These are phyloP conservation scores for Alouatta palliata DNA, from an alignment of 2,113 vertebrate species.

Conservation along the genomic window DNA sequence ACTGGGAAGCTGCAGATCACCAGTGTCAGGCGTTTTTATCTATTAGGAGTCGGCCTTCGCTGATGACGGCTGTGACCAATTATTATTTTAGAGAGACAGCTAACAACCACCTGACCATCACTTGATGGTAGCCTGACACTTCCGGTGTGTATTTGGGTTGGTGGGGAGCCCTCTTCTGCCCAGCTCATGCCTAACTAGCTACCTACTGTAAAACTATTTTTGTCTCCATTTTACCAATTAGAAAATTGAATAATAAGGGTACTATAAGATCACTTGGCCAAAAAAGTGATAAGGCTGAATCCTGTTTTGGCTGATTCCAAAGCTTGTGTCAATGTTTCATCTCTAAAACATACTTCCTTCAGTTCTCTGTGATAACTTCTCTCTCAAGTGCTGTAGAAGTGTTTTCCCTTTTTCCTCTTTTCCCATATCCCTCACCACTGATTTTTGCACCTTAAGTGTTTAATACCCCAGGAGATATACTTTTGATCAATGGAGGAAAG, in stretches of 20 bases:
- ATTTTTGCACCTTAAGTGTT: neutral
- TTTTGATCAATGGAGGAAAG: slow-evolving; percentile 15
- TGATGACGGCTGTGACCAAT: no score
- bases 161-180: no score
- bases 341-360: neutral
- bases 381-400: neutral
- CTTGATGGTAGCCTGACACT: no score
- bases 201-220: neutral
- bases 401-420: no score
- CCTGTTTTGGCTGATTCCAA: neutral
- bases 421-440: neutral
- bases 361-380: neutral
- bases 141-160: no score
- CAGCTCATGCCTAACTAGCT: no score
- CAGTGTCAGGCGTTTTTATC: no score
- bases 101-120: no score
- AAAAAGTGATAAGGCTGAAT: neutral
- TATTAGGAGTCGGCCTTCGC: no score
- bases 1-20: no score
- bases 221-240: slow-evolving; percentile 24
- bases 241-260: neutral
- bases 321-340: neutral
- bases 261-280: neutral
- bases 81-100: no score
- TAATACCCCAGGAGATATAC: neutral